Percentiles rank a stretch among this genome's conserved stretches.
These are phyloP conservation scores for Pseudomyrmex dendroicus DNA, from an alignment of 1,140 invertebrate species.

Conservation along the genomic window DNA sequence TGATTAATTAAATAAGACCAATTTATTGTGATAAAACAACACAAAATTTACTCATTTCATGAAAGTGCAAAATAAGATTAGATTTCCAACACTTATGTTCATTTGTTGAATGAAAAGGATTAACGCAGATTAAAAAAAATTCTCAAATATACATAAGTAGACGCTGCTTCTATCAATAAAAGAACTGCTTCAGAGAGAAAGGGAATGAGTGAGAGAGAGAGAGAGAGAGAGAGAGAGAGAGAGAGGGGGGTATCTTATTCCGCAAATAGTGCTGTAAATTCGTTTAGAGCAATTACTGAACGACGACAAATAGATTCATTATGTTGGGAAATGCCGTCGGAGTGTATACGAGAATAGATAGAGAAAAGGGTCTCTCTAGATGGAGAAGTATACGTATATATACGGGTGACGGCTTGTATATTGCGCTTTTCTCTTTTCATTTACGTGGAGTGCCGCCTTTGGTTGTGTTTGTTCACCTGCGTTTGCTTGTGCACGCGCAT, in stretches of 20 bases:
- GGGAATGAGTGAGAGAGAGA: too few relatives aligned
- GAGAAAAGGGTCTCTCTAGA: neutral
- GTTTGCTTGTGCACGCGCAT: neutral
- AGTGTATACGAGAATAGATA: neutral
- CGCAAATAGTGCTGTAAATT: neutral
- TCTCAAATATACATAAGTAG: too few relatives aligned
- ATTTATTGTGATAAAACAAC: constrained; percentile 1
- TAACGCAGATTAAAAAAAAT: too few relatives aligned
- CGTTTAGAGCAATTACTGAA: constrained; percentile 12
- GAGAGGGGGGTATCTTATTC: neutral
- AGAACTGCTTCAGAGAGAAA: too few relatives aligned
- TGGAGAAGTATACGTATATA: neutral
- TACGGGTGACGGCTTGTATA: constrained; percentile 29
- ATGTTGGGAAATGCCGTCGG: constrained; percentile 5
- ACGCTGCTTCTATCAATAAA: too few relatives aligned
- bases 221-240: too few relatives aligned
- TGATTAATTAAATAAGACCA: constrained; percentile 23
- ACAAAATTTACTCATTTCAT: neutral
- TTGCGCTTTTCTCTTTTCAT: constrained; percentile 37
- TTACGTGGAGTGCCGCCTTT: constrained; percentile 3
- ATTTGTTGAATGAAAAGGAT: too few relatives aligned
- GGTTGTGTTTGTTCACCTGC: neutral
- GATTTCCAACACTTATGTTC: too few relatives aligned
- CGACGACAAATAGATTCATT: constrained; percentile 34
- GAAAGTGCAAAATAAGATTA: too few relatives aligned